phyloP scores from a whole-genome alignment of 1,140 invertebrate genomes.

The Asobara japonica region DNA sequence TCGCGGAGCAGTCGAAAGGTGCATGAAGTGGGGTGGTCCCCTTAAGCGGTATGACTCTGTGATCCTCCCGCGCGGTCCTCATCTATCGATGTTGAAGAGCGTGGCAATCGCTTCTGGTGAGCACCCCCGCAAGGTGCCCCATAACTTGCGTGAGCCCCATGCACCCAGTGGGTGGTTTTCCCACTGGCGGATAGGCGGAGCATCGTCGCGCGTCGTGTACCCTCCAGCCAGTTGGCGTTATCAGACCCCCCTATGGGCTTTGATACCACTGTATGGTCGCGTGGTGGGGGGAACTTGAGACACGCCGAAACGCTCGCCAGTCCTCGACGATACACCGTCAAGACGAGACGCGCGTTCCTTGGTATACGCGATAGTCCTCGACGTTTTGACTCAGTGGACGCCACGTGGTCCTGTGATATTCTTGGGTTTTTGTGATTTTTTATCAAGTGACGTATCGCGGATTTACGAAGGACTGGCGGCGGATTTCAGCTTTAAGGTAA shows the following conservation, averaged over 20 bases:
- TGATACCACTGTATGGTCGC: background rate
- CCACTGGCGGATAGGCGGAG: slow-evolving; percentile 54
- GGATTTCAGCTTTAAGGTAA: background rate
- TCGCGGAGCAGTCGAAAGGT: background rate
- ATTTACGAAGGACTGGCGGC: background rate
- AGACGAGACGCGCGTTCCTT: background rate
- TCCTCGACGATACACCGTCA: slow-evolving; percentile 52
- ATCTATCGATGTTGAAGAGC: background rate
- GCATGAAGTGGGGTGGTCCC: background rate
- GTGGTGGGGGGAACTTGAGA: slow-evolving; percentile 46
- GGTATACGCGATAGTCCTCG: too few species aligned
- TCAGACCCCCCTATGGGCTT: slow-evolving; percentile 43
- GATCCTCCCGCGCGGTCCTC: background rate
- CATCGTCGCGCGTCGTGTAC: slow-evolving; percentile 55
- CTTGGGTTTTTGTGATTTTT: background rate
- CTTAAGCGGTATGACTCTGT: background rate
- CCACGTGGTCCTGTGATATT: slow-evolving; percentile 4
- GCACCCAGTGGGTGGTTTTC: slow-evolving; percentile 42
- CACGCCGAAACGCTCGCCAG: slow-evolving; percentile 47
- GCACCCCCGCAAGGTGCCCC: background rate
- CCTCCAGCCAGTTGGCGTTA: slow-evolving; percentile 41
- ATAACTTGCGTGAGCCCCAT: background rate
- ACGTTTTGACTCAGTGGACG: background rate
- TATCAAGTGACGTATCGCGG: background rate
- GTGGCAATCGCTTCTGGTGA: background rate